Base-by-base conservation (phyloP, 2,797 vertebrate species). In the Merluccius polli region DNA sequence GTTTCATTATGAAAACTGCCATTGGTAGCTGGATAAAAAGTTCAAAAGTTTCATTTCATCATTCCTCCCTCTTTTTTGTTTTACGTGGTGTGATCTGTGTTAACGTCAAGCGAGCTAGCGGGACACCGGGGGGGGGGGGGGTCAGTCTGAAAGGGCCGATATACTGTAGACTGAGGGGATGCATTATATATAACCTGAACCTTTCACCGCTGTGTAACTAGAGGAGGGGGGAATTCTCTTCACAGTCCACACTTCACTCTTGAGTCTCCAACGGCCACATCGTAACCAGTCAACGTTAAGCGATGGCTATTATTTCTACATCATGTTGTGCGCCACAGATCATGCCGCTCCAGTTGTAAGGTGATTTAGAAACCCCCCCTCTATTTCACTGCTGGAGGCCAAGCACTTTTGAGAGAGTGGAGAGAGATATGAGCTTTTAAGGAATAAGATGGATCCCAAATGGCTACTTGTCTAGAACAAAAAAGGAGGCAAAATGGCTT, bases 271-370 rank as follows among this genome's bases (percentile, higher is more conserved):
- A 5, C 5, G 59, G n/a, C n/a, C 44, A 48, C 1, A 5, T 18
- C 44, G 44, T 15, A 48, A 16, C 44, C 18, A 3, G 44, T 21
- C 7, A 21, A 59, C 24, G n/a, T 27, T 63, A 63, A 63, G 59
- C 24, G 59, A 63, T 27, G 59, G 59, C n/a, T 27, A 63, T 63
- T 63, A 63, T 24, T 27, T 63, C 24, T 24, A 13, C 59, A 27
- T 27, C 24, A n/a, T 16, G 59, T 27, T 24, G 48, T 9, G 59
- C 59, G 12, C 59, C 59, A 27, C 59, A 27, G 9, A 32, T 69
- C 67, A 52, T 80, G 80, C 81, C 59, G 75, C 78, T 74, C 83
- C 79, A 81, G 78, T 83, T 85, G 85, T 79, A 86, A 80, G 78
- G 76, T 82, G 80, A 90, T 85, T 88, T 82, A 84, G 79, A 79